Evolutionary conservation across 2,113 vertebrate species (phyloP).

Genomic region (Centrocercus urophasianus): DNA sequence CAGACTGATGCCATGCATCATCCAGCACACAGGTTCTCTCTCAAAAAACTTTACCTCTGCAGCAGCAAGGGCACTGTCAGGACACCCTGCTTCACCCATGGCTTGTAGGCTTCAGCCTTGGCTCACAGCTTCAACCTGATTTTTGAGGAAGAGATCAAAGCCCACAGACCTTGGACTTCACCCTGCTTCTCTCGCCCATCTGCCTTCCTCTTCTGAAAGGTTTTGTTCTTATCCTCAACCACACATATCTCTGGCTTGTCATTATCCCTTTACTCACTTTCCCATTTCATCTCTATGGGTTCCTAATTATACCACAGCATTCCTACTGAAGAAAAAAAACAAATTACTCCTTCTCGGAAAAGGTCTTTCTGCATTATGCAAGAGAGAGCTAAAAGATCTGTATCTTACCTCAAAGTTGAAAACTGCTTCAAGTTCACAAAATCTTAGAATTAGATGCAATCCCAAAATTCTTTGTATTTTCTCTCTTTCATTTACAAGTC

Average conservation of each 20-base stretch:
- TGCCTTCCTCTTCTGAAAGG: neutral
- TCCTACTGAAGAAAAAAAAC: neutral
- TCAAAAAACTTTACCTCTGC: neutral
- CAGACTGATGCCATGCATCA: neutral
- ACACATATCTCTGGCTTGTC: neutral
- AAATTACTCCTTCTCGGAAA: neutral
- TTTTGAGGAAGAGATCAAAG: neutral
- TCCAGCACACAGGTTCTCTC: neutral
- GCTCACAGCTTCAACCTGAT: neutral
- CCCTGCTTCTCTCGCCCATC: neutral
- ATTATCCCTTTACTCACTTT: neutral
- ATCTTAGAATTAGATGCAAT: neutral
- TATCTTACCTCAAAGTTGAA: neutral
- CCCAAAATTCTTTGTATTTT: neutral
- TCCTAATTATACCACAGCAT: neutral
- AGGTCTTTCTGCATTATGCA: neutral
- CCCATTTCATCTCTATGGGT: neutral
- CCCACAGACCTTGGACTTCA: neutral
- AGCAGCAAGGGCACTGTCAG: neutral
- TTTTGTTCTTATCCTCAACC: neutral
- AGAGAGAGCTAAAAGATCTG: neutral
- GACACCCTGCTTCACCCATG: neutral
- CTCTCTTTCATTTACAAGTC: conserved; percentile 6
- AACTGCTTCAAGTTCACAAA: neutral
- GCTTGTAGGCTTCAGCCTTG: neutral